Base-by-base conservation (phyloP, 2,113 vertebrate species). In the Bungarus multicinctus region DNA sequence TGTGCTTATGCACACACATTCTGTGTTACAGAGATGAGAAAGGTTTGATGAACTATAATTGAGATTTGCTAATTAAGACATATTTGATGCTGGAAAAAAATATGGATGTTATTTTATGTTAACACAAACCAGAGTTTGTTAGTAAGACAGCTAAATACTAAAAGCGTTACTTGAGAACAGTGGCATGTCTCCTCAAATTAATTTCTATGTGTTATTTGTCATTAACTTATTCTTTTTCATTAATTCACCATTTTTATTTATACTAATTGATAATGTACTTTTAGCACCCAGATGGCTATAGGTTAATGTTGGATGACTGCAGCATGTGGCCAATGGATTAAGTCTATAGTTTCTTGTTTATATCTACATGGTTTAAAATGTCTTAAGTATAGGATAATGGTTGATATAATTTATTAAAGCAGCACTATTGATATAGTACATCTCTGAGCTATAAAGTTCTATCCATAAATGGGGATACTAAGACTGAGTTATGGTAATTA, bases 31-130 rank as follows among this genome's bases (percentile, higher is more conserved):
- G 23, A 85, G 39, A 47, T n/a, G 39, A 89, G 53, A 58, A 92
- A 18, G 87, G 22, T 93, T 95, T 95, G 92, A 92, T 86, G 89
- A 95, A 92, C 52, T 92, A 93, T 87, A 94, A 94, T 93, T 97
- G 95, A 94, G 95, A 95, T 5, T 92, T 57, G 1, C 91, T 87
- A 91, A 74, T 93, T 57, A 94, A 94, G 95, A 52, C 9, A 34
- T 93, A 39, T 86, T 93, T 93, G 74, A 60, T 55, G 43, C 20
- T 27, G 69, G 69, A n/a, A 25, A 85, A 85, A 69, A 54, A 85
- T n/a, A 16, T 25, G 88, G n/a, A 90, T 20, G 52, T 14, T 27
- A 14, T 85, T 60, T 39, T 34, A 57, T 45, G 74, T 64, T 60
- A 90, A 39, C 14, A 23, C 52, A 23, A 58, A 85, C 53, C 53